phyloP scores from a whole-genome alignment of 2,888 invertebrate species.

The Amphimallon solstitiale region DNA sequence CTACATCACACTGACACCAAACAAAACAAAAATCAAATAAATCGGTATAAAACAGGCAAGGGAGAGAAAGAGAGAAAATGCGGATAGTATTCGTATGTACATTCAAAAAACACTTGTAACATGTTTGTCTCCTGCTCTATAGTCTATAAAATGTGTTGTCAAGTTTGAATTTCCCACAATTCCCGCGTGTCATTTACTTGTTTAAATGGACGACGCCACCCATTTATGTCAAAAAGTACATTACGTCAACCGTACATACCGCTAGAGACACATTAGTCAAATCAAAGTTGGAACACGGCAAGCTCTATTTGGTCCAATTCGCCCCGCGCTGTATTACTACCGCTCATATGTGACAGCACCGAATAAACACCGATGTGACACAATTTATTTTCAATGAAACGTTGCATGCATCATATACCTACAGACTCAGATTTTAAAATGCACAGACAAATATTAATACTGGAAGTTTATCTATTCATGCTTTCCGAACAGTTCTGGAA shows the following conservation, averaged over 20 bases:
- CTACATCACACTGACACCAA: slow-evolving; percentile 20
- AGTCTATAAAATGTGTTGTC: slow-evolving; percentile 29
- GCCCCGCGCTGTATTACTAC: slow-evolving; percentile 38
- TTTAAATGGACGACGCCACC: slow-evolving; percentile 35
- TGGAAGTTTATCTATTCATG: too few species aligned
- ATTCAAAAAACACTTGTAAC: slow-evolving; percentile 27
- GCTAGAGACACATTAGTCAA: slow-evolving; percentile 50
- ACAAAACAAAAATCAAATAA: slow-evolving; percentile 19
- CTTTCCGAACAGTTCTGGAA: too few species aligned
- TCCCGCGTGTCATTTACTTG: slow-evolving; percentile 37
- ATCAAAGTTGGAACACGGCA: slow-evolving; percentile 46
- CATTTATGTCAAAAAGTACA: slow-evolving; percentile 51
- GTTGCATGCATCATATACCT: too few species aligned
- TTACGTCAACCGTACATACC: slow-evolving; percentile 51
- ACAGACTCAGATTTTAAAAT: too few species aligned
- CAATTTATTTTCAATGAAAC: slow-evolving; percentile 45
- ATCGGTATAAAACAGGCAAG: slow-evolving; percentile 10
- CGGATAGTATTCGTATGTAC: slow-evolving; percentile 8
- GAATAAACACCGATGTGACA: slow-evolving; percentile 44
- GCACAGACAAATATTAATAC: too few species aligned
- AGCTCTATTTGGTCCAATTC: slow-evolving; percentile 45
- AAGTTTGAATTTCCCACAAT: slow-evolving; percentile 28
- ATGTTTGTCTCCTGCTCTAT: slow-evolving; percentile 23
- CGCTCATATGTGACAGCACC: slow-evolving; percentile 37
- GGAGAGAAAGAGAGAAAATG: slow-evolving; percentile 21